Conservation (phyloP, 2,797 vertebrate genomes). For the Sylvia borin region DNA sequence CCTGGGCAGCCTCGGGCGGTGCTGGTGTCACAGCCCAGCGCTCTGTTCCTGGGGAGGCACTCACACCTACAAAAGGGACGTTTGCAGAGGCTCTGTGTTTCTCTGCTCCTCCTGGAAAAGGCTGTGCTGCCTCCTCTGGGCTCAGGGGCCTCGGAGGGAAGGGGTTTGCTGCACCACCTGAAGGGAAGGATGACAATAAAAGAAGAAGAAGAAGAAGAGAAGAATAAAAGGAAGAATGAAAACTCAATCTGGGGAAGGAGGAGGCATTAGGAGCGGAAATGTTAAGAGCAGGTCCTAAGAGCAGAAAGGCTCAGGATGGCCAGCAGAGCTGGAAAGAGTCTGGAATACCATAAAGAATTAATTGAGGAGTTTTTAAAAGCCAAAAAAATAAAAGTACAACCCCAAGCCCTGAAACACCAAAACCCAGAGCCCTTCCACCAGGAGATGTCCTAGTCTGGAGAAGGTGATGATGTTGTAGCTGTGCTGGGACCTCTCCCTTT, state of each 20-base stretch:
- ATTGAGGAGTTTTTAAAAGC: neutral
- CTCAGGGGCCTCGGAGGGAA: neutral
- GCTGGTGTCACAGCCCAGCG: neutral
- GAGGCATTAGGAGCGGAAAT: neutral
- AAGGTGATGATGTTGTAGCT: neutral
- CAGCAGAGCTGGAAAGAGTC: neutral
- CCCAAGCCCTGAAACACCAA: constrained; percentile 1
- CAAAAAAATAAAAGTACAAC: neutral
- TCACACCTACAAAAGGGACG: neutral
- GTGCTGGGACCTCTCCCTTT: neutral
- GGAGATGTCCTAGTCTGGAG: neutral
- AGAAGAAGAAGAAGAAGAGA: rapidly evolving
- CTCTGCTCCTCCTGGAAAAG: neutral
- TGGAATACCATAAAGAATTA: neutral
- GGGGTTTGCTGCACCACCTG: neutral
- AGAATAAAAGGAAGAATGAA: neutral
- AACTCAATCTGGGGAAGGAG: neutral
- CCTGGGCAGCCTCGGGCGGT: neutral
- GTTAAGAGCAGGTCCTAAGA: neutral
- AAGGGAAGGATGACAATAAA: neutral
- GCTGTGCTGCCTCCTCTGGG: neutral
- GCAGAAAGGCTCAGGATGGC: neutral
- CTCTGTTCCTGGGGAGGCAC: neutral
- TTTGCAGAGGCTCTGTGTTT: neutral
- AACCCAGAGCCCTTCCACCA: neutral